Evolutionary conservation across 2,113 vertebrate genomes (phyloP).

Genomic region (Passer montanus): DNA sequence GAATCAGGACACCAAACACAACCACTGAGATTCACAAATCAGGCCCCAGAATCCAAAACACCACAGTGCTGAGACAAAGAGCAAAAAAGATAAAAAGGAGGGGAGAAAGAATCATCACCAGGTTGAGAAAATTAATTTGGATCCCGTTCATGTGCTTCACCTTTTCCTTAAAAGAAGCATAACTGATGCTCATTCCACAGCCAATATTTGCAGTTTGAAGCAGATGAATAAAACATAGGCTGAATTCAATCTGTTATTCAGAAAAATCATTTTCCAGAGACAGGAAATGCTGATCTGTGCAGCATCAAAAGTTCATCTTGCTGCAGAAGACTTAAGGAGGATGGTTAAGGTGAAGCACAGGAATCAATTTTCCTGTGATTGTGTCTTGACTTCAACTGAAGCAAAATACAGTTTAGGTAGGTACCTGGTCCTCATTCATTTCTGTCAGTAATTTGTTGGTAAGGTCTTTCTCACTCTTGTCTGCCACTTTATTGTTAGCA

Average conservation of each 20-base stretch:
- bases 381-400: constrained; percentile 65
- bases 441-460: constrained; percentile 99
- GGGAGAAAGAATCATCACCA: constrained; percentile 56
- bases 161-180: constrained; percentile 41
- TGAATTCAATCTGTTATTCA: neutral
- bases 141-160: constrained; percentile 76
- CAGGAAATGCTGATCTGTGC: neutral
- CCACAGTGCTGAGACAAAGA: constrained; percentile 72
- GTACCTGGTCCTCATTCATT: constrained; percentile 98
- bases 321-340: neutral
- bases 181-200: neutral
- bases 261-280: neutral
- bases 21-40: constrained; percentile 71
- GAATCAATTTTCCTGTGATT: constrained; percentile 75
- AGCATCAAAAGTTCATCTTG: neutral
- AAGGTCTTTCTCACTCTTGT: constrained; percentile 99
- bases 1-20: constrained; percentile 72
- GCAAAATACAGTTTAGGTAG: constrained; percentile 75
- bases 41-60: constrained; percentile 69
- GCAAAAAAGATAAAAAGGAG: constrained; percentile 13
- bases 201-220: neutral
- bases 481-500: constrained; percentile 93
- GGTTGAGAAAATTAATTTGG: constrained; percentile 42
- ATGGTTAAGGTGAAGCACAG: constrained; percentile 79
- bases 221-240: neutral